Evolutionary conservation across 2,797 vertebrate genomes (phyloP).

Genomic region (Apodemus agrarius): DNA sequence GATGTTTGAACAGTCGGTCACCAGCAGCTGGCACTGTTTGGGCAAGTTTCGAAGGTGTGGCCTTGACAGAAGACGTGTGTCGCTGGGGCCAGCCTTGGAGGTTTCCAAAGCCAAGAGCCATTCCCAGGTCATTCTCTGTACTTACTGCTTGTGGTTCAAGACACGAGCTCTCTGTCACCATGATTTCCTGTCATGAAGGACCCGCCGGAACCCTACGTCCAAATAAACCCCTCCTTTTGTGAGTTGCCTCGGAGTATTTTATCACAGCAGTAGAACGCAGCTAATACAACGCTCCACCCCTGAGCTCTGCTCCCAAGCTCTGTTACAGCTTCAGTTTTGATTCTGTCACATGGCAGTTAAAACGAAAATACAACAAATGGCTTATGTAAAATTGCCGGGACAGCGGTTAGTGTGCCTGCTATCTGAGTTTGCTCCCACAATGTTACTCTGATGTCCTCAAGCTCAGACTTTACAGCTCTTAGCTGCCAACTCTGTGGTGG

Average conservation of each 20-base stretch:
- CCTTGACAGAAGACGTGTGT: no score
- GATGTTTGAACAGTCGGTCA: neutral
- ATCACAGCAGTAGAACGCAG: no score
- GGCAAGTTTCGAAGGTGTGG: neutral
- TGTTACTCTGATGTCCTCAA: neutral
- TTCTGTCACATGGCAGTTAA: neutral
- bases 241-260: neutral
- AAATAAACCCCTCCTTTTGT: neutral
- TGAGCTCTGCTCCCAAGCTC: neutral
- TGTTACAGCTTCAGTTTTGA: neutral
- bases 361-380: neutral
- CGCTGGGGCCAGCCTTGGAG: neutral
- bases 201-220: no score
- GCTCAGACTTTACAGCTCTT: neutral
- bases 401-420: neutral
- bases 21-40: neutral
- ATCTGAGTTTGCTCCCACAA: neutral
- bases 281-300: neutral
- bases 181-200: neutral
- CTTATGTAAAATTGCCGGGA: neutral
- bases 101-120: neutral
- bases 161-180: neutral
- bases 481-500: neutral
- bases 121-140: neutral
- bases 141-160: neutral